Conservation (phyloP, 2,797 vertebrate species). For the Anisognathus igniventris region DNA sequence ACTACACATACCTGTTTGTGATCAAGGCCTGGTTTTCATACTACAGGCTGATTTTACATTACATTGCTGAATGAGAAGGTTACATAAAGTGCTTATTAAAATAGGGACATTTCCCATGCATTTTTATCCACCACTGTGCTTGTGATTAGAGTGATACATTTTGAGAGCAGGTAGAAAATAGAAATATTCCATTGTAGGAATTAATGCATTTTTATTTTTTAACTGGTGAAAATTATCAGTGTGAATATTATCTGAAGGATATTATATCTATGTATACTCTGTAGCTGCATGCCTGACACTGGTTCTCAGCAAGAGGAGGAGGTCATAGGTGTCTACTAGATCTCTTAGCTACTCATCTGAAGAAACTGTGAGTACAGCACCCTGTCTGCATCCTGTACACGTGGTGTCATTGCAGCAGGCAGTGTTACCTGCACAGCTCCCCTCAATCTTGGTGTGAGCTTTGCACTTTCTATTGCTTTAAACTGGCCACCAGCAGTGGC, state of each 20-base stretch:
- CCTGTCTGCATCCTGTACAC: background rate
- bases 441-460: background rate
- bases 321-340: background rate
- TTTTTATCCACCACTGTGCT: background rate
- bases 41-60: background rate
- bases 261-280: background rate
- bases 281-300: background rate
- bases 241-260: background rate
- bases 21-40: background rate
- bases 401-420: background rate
- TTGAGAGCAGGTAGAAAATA: background rate
- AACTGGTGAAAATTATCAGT: background rate
- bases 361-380: rapidly evolving
- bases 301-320: background rate
- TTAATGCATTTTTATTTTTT: background rate
- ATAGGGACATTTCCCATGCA: background rate
- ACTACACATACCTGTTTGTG: background rate
- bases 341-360: background rate
- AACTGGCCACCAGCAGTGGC: background rate
- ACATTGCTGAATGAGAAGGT: background rate
- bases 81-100: background rate
- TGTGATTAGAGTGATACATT: background rate
- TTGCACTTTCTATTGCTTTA: background rate
- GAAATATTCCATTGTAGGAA: background rate
- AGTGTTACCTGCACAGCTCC: background rate